Conservation (phyloP, 2,888 invertebrate species). For the Tuberolachnus salignus region DNA sequence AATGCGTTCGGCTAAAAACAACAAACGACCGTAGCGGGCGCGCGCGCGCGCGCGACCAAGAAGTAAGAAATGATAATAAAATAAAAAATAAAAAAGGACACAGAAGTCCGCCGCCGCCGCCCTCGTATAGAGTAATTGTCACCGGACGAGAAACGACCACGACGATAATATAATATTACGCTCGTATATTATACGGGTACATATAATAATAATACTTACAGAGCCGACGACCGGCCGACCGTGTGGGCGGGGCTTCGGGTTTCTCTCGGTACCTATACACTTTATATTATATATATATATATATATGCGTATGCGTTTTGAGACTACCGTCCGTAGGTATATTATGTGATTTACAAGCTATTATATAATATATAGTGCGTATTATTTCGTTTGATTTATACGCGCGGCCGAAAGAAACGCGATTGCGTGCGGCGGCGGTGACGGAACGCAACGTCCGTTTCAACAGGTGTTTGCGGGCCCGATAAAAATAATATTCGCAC, state of each 20-base stretch:
- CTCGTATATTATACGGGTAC: too few relatives aligned
- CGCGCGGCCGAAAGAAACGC: background rate
- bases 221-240: background rate
- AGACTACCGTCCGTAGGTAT: too few relatives aligned
- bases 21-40: slow-evolving; percentile 9
- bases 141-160: slow-evolving; percentile 34
- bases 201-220: too few relatives aligned
- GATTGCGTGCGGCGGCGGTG: background rate
- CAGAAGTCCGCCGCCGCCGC: slow-evolving; percentile 44
- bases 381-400: slow-evolving; percentile 24
- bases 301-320: too few relatives aligned
- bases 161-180: too few relatives aligned
- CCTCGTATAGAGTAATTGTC: slow-evolving; percentile 47
- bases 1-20: slow-evolving; percentile 21
- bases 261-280: background rate
- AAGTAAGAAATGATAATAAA: background rate
- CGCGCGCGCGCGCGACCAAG: background rate
- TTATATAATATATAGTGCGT: background rate
- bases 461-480: slow-evolving; percentile 12
- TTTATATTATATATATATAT: too few relatives aligned
- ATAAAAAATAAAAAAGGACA: slow-evolving; percentile 8
- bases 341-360: slow-evolving; percentile 31
- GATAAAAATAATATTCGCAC: too few relatives aligned
- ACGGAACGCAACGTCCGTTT: too few relatives aligned
- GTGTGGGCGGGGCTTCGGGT: too few relatives aligned